phyloP scores from a whole-genome alignment of 1,140 invertebrate genomes.

The Sminthurinus signatus region DNA sequence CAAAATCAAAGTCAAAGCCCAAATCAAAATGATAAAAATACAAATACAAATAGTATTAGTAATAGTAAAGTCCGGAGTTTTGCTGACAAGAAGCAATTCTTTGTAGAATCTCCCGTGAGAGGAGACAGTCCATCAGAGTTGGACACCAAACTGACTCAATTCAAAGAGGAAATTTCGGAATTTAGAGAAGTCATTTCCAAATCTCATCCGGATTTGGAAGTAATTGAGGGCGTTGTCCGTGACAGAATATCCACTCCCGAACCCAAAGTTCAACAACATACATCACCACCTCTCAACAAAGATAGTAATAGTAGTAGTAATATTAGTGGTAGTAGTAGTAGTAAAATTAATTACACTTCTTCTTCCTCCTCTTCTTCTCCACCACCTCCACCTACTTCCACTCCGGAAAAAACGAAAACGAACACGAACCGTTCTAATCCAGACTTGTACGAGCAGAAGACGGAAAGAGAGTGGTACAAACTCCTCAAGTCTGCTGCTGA shows the following conservation, averaged over 20 bases:
- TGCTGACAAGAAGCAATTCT: constrained; percentile 37
- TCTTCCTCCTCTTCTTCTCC: not conserved
- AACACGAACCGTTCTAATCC: not conserved
- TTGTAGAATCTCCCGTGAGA: not conserved
- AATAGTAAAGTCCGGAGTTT: constrained; percentile 21
- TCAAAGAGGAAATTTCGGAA: constrained; percentile 31
- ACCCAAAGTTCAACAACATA: too few species aligned
- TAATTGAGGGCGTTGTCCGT: constrained; percentile 28
- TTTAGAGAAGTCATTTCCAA: constrained; percentile 31
- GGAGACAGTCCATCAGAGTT: constrained; percentile 10
- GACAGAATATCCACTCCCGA: not conserved
- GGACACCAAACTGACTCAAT: constrained; percentile 35
- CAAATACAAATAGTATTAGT: constrained; percentile 10
- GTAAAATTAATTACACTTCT: not conserved
- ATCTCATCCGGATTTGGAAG: constrained; percentile 41
- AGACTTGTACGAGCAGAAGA: constrained; percentile 19
- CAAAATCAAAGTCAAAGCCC: not conserved
- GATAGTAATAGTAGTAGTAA: too few species aligned
- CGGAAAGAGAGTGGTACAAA: constrained; percentile 39
- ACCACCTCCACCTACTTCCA: too few species aligned
- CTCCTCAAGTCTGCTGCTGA: constrained; percentile 38
- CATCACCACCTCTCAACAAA: too few species aligned
- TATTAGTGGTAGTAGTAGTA: too few species aligned
- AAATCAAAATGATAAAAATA: too few species aligned
- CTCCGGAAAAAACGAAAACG: too few species aligned